Evolutionary conservation across 1,140 invertebrate genomes (phyloP).

Genomic region (Leguminivora glycinivorella): DNA sequence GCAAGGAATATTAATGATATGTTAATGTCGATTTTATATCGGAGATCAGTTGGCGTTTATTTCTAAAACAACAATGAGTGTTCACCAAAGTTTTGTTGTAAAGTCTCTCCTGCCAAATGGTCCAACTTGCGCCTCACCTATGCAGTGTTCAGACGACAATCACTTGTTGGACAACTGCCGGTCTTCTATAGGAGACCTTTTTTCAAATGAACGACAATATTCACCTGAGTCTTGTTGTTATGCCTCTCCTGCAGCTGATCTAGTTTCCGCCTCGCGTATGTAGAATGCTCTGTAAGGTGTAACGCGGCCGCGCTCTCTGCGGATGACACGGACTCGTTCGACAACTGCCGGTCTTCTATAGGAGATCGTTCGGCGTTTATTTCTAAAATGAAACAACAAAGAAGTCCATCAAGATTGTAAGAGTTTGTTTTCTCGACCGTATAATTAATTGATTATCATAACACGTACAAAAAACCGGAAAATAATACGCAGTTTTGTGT

Average conservation of each 20-base stretch:
- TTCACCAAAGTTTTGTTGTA: too few species aligned
- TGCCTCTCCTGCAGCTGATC: constrained; percentile 89
- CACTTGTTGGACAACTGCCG: too few species aligned
- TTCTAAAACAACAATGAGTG: constrained; percentile 46
- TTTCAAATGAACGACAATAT: constrained; percentile 4
- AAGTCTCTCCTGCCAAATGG: too few species aligned
- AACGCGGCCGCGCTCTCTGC: constrained; percentile 73
- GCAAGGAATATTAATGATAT: too few species aligned
- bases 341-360: constrained; percentile 78
- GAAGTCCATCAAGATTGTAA: too few species aligned
- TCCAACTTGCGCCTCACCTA: too few species aligned
- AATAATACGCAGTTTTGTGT: too few species aligned
- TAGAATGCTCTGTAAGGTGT: constrained; percentile 89
- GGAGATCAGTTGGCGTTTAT: constrained; percentile 67
- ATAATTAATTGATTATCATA: too few species aligned
- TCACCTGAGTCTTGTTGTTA: constrained; percentile 87
- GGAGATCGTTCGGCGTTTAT: constrained; percentile 68
- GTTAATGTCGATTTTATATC: constrained; percentile 79
- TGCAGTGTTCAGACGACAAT: too few species aligned
- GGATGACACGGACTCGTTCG: constrained; percentile 75
- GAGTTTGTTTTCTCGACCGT: too few species aligned
- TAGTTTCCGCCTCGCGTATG: constrained; percentile 89
- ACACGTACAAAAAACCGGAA: too few species aligned
- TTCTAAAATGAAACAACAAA: constrained; percentile 48
- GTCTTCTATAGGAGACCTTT: too few species aligned